Evolutionary conservation across 2,888 invertebrate genomes (phyloP).

Genomic region (Netelia virgata): DNA sequence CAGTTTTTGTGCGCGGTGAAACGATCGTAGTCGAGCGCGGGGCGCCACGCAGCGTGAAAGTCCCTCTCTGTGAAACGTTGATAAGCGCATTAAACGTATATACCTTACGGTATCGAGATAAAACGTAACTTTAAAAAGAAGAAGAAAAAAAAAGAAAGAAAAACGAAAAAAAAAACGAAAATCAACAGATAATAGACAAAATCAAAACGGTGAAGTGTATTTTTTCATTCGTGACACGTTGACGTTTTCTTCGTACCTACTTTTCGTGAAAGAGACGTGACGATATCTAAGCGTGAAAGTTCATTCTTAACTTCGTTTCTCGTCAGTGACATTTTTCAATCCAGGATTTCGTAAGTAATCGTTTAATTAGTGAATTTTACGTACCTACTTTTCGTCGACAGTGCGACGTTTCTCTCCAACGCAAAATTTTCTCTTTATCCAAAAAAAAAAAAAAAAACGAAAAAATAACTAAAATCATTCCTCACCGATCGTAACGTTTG

Average conservation of each 20-base stretch:
- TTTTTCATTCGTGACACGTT: neutral
- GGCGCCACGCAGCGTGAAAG: neutral
- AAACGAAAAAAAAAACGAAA: too few relatives aligned
- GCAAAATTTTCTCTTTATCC: neutral
- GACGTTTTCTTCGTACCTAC: neutral
- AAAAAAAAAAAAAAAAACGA: neutral
- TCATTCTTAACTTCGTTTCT: neutral
- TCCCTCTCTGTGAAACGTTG: conserved; percentile 3
- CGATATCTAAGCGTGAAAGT: conserved; percentile 5
- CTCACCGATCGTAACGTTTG: neutral
- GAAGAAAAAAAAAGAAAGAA: conserved; percentile 1
- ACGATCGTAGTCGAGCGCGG: neutral
- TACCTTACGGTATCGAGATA: neutral
- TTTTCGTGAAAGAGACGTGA: conserved; percentile 9
- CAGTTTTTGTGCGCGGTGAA: neutral
- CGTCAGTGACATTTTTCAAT: neutral
- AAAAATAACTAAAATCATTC: too few relatives aligned
- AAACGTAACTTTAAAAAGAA: neutral
- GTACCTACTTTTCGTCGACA: neutral
- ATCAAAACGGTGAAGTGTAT: conserved; percentile 28
- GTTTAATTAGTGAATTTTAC: neutral
- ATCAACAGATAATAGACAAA: neutral
- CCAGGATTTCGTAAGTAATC: neutral
- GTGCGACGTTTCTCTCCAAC: neutral
- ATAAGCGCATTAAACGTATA: conserved; percentile 24